Evolutionary conservation across 2,797 vertebrate species (phyloP).

Genomic region (Falco novaeseelandiae): DNA sequence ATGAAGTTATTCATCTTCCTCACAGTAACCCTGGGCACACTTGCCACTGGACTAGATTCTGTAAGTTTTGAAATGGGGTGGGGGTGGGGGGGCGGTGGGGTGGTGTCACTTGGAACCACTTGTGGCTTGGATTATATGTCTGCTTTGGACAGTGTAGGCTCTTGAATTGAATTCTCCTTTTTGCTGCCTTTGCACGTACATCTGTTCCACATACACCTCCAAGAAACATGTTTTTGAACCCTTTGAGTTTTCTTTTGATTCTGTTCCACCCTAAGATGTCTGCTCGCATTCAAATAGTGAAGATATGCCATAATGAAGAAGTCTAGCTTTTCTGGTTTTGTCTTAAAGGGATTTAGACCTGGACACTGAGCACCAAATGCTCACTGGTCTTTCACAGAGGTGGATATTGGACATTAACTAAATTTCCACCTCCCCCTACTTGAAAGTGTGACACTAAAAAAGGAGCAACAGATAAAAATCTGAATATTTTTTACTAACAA

Average conservation of each 20-base stretch:
- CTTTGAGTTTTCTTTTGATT: neutral
- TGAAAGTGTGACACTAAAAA: neutral
- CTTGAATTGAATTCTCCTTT: neutral
- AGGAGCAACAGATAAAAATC: neutral
- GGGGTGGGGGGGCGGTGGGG: too few species aligned
- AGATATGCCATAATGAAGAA: neutral
- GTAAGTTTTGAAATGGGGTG: slow-evolving; percentile 45
- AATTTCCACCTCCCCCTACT: neutral
- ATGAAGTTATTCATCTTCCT: slow-evolving; percentile 55
- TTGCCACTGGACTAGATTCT: slow-evolving; percentile 9
- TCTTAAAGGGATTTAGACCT: neutral
- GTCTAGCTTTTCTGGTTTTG: neutral
- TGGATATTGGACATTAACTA: neutral
- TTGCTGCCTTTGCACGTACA: neutral
- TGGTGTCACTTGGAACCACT: neutral
- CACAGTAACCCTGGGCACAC: neutral
- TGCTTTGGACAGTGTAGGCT: neutral
- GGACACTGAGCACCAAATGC: neutral
- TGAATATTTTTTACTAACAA: neutral
- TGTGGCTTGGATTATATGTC: neutral
- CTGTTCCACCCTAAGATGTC: neutral
- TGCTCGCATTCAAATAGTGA: neutral
- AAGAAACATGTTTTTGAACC: neutral
- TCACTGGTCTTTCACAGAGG: neutral
- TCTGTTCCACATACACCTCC: neutral